Conservation (phyloP, 1,140 invertebrate genomes). For the Cydia splendana region DNA sequence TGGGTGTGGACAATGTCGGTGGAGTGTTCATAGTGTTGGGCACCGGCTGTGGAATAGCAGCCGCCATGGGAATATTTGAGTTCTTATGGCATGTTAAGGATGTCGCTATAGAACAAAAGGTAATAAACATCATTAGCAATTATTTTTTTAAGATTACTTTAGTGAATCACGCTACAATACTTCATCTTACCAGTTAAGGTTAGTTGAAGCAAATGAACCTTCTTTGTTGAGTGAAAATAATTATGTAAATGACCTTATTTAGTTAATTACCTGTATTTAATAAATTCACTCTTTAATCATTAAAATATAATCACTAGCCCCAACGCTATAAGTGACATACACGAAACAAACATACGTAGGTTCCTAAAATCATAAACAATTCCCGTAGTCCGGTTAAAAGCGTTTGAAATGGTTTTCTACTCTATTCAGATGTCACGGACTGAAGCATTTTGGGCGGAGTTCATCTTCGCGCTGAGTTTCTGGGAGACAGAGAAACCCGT, state of each 20-base stretch:
- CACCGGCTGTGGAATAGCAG: conserved; percentile 83
- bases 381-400: background rate
- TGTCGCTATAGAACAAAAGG: conserved; percentile 88
- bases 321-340: no score
- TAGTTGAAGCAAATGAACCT: no score
- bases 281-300: no score
- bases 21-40: conserved; percentile 94
- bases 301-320: no score
- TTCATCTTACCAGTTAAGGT: no score
- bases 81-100: conserved; percentile 91
- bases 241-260: no score
- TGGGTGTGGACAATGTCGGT: conserved; percentile 90
- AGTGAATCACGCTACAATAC: no score
- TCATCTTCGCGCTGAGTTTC: conserved; percentile 83
- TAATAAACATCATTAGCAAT: conserved; percentile 49
- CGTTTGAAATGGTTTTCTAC: background rate
- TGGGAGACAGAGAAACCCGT: conserved; percentile 83
- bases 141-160: no score
- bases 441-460: conserved; percentile 82
- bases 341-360: no score
- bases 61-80: conserved; percentile 86
- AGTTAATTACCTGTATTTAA: no score
- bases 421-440: conserved; percentile 80
- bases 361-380: no score
- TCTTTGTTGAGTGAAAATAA: no score